These are phyloP conservation scores for Laspeyria flexula DNA, from an alignment of 2,888 invertebrate genomes.

Conservation along the genomic window DNA sequence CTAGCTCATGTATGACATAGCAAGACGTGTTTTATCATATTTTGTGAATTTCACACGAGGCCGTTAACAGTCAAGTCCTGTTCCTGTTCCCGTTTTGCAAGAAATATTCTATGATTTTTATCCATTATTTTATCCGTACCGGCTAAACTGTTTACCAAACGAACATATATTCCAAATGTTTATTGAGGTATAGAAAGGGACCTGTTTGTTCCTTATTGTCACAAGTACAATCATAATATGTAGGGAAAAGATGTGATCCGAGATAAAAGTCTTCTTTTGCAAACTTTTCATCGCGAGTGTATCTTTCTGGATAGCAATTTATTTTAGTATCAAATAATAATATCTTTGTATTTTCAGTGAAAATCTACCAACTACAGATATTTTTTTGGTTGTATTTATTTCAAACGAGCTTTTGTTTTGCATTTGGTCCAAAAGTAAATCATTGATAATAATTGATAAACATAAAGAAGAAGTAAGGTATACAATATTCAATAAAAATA, in stretches of 20 bases:
- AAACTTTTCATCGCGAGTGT: conserved; percentile 34
- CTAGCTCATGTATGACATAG: conserved; percentile 61
- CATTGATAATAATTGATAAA: too few relatives aligned
- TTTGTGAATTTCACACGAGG: conserved; percentile 28
- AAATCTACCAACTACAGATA: background rate
- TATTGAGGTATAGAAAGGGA: conserved; percentile 11
- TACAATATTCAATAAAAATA: too few relatives aligned
- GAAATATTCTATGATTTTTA: too few relatives aligned
- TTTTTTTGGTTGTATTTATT: too few relatives aligned
- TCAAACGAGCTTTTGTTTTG: too few relatives aligned
- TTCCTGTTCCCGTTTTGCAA: too few relatives aligned
- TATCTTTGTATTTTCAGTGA: background rate
- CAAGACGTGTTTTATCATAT: conserved; percentile 43
- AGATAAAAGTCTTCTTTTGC: conserved; percentile 28
- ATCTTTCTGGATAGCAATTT: conserved; percentile 19
- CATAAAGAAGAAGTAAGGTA: too few relatives aligned
- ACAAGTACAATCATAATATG: conserved; percentile 26
- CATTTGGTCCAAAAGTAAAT: too few relatives aligned
- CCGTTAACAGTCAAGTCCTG: conserved; percentile 14
- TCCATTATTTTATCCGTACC: too few relatives aligned
- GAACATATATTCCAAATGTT: conserved; percentile 1
- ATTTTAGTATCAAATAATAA: background rate
- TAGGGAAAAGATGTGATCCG: conserved; percentile 18
- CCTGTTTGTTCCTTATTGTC: conserved; percentile 23
- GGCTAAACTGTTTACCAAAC: conserved; percentile 25